A percentile compares a stretch with the other conserved stretches of the same genome.
phyloP scores from a whole-genome alignment of 2,113 vertebrate species.

The Istiophorus platypterus region DNA sequence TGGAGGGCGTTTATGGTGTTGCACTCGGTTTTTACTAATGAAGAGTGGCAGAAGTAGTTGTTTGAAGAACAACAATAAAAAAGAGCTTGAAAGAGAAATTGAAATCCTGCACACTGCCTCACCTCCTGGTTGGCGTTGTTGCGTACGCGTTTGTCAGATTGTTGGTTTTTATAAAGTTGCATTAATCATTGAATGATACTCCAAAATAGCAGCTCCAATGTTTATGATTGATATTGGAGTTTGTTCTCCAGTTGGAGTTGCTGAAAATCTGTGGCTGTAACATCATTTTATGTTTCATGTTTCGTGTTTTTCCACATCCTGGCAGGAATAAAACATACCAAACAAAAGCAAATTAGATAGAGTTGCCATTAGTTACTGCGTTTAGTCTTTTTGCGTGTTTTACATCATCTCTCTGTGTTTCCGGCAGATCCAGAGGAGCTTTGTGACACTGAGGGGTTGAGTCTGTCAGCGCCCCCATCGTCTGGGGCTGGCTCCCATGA shows the following conservation, averaged over 20 bases:
- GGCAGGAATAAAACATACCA: background rate
- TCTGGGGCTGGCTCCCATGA: slow-evolving; percentile 32
- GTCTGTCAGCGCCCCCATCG: background rate
- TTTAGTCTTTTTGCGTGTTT: background rate
- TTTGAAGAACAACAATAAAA: no score
- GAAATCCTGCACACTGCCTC: background rate
- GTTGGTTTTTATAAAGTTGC: no score
- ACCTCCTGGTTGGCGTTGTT: background rate
- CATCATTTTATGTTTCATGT: background rate
- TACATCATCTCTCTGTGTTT: background rate
- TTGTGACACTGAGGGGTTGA: slow-evolving; percentile 65
- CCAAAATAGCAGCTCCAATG: background rate
- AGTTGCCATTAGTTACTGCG: no score
- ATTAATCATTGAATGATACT: no score
- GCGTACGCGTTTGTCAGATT: no score
- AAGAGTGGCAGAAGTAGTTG: no score
- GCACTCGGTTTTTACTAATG: no score
- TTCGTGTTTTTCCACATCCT: background rate
- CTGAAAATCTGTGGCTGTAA: background rate
- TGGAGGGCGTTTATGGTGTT: no score
- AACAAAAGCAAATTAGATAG: no score
- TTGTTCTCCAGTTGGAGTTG: background rate
- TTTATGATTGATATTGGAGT: background rate
- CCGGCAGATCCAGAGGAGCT: slow-evolving; percentile 91
- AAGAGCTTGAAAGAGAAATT: background rate